Base-by-base conservation (phyloP, 2,797 vertebrate species). In the Cebuella pygmaea region DNA sequence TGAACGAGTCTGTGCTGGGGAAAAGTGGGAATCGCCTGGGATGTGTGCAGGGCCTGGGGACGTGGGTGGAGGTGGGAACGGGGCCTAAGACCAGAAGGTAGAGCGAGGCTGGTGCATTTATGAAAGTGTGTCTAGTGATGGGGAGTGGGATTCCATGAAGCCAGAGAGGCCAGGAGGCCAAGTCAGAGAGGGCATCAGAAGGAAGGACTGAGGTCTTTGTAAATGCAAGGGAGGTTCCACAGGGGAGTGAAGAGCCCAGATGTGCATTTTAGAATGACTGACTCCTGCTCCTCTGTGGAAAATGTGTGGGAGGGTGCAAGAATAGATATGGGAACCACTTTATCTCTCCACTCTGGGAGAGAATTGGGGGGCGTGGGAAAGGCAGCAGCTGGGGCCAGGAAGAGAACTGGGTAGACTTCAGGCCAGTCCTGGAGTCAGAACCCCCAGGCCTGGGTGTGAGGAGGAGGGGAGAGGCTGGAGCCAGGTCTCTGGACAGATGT, bases 111-210 rank as follows among this genome's bases (percentile, higher is more conserved):
- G 86, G 46, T 11, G 15, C 39, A 19, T 26, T 52, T 67, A 27
- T 30, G 17, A 30, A 74, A 39, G 4, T 0, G 1, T 11, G 14
- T 2, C 7, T 44, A 36, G n/a, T 30, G 13, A 52, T 27, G 12
- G 59, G 9, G 10, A 36, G 6, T 19, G 24, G 7, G 22, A 4
- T n/a, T 17, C 46, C 30, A 33, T 2, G 52, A 84, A 36, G 27
- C 20, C 7, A 7, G 41, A 52, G 46, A 19, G 44, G 41, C 26
- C 12, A 15, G 33, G 67, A 67, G 57, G 30, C 24, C 52, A n/a
- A 57, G 70, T 3, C 57, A 72, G 17, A 19, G 5, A n/a, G 6
- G 30, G 13, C n/a, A 5, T 30, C 14, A 30, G 9, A 44, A 30
- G 75, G 70, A 83, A 87, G 75, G 30, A 7, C 3, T 33, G 4